Evolutionary conservation across 2,888 invertebrate genomes (phyloP).

Genomic region (Encarsia formosa): DNA sequence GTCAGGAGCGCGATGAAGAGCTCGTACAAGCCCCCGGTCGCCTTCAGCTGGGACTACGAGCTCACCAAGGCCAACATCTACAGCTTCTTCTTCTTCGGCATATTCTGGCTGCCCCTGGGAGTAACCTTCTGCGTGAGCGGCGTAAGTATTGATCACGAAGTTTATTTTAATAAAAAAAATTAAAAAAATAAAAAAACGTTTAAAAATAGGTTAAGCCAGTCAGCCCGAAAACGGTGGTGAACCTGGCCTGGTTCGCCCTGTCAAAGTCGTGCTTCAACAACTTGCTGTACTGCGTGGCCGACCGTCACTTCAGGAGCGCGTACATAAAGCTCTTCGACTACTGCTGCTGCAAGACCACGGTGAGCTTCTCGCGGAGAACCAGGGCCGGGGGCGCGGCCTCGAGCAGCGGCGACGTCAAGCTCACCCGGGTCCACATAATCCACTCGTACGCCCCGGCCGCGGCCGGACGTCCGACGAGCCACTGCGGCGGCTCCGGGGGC

Average conservation of each 20-base stretch:
- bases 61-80: conserved; percentile 62
- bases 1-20: conserved; percentile 56
- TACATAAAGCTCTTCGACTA: conserved; percentile 73
- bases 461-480: conserved; percentile 42
- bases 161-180: background rate
- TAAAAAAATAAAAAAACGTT: background rate
- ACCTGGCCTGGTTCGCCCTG: conserved; percentile 66
- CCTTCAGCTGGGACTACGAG: conserved; percentile 62
- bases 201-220: conserved; percentile 17
- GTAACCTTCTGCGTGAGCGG: conserved; percentile 56
- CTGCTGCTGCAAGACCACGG: conserved; percentile 75
- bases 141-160: conserved; percentile 7
- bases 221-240: conserved; percentile 49
- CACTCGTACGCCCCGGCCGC: conserved; percentile 61
- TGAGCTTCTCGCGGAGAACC: conserved; percentile 62
- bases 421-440: conserved; percentile 68
- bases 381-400: conserved; percentile 54
- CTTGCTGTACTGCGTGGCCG: conserved; percentile 63
- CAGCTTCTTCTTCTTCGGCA: conserved; percentile 61
- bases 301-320: conserved; percentile 66
- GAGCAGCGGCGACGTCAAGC: conserved; percentile 54
- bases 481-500: conserved; percentile 51
- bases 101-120: conserved; percentile 68
- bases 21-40: conserved; percentile 61
- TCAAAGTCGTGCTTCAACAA: conserved; percentile 67